phyloP scores from a whole-genome alignment of 2,113 vertebrate species.

The Sarotherodon lohbergeri region DNA sequence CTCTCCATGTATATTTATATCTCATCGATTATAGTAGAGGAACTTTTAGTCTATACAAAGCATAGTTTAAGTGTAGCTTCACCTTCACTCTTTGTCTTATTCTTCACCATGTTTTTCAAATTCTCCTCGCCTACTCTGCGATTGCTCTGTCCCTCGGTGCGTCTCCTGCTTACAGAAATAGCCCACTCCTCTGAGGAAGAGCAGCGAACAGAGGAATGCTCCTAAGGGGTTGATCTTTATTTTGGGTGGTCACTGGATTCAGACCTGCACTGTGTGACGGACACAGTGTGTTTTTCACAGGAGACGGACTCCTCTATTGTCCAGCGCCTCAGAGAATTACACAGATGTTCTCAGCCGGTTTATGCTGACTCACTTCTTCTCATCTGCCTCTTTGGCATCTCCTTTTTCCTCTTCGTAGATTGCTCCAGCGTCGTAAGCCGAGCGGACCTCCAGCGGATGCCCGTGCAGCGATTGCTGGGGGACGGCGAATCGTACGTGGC shows the following conservation, averaged over 20 bases:
- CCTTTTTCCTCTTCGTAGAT: conserved; percentile 18
- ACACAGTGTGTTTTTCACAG: conserved; percentile 9
- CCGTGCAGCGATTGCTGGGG: conserved; percentile 87
- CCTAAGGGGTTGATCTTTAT: conserved; percentile 25
- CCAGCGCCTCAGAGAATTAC: not conserved
- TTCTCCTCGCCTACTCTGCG: not conserved
- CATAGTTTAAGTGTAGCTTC: not conserved
- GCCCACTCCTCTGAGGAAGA: conserved; percentile 22
- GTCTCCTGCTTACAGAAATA: conserved; percentile 47
- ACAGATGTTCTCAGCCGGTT: not conserved
- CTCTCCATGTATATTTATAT: not conserved
- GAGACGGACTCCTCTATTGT: not conserved
- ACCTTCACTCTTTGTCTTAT: not conserved
- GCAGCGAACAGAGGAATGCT: conserved; percentile 10
- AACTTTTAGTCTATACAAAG: not conserved
- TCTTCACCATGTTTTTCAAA: not conserved
- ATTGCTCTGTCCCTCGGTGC: not conserved
- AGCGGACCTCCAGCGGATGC: conserved; percentile 85
- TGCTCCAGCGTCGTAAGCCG: conserved; percentile 72
- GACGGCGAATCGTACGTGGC: conserved; percentile 93
- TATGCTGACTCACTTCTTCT: not conserved
- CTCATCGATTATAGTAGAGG: not conserved
- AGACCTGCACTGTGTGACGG: not conserved
- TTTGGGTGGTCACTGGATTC: conserved; percentile 14
- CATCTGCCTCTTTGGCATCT: not conserved